Conservation (phyloP, 2,888 invertebrate species). For the Patella caerulea region DNA sequence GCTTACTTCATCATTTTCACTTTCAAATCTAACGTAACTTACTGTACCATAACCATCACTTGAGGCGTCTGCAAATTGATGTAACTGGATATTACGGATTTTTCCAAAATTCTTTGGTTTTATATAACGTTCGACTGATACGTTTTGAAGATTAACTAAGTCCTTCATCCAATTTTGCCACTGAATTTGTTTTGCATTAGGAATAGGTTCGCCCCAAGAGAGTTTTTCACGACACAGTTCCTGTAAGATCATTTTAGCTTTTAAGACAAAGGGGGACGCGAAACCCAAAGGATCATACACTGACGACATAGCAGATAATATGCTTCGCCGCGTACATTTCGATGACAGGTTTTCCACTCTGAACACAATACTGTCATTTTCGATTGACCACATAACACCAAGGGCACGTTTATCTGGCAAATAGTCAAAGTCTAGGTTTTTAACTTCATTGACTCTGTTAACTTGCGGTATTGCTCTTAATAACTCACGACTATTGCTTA, state of each 20-base stretch:
- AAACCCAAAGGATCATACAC: slow-evolving; percentile 22
- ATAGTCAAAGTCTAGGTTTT: slow-evolving; percentile 5
- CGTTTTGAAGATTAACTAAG: neutral
- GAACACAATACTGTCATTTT: slow-evolving; percentile 28
- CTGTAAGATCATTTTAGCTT: slow-evolving; percentile 20
- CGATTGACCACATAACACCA: slow-evolving; percentile 30
- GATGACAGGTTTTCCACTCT: slow-evolving; percentile 12
- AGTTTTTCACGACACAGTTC: neutral
- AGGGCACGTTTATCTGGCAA: slow-evolving; percentile 33
- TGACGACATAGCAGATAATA: neutral
- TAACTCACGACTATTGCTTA: slow-evolving; percentile 34
- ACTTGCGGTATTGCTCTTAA: slow-evolving; percentile 31
- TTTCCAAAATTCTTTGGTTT: slow-evolving; percentile 6
- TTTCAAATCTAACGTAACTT: slow-evolving; percentile 12
- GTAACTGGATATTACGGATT: neutral
- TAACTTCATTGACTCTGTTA: slow-evolving; percentile 28
- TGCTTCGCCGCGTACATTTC: neutral
- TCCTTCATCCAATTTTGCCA: slow-evolving; percentile 19
- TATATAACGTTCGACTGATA: neutral
- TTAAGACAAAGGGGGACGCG: slow-evolving; percentile 15
- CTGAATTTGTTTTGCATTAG: neutral
- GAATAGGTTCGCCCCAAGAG: slow-evolving; percentile 12
- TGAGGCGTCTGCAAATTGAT: slow-evolving; percentile 18
- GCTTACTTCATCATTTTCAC: neutral
- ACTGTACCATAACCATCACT: slow-evolving; percentile 16